A percentile compares a stretch with the other conserved stretches of the same genome.
Evolutionary conservation across 2,888 invertebrate genomes (phyloP).

Genomic region (Phortica magna): DNA sequence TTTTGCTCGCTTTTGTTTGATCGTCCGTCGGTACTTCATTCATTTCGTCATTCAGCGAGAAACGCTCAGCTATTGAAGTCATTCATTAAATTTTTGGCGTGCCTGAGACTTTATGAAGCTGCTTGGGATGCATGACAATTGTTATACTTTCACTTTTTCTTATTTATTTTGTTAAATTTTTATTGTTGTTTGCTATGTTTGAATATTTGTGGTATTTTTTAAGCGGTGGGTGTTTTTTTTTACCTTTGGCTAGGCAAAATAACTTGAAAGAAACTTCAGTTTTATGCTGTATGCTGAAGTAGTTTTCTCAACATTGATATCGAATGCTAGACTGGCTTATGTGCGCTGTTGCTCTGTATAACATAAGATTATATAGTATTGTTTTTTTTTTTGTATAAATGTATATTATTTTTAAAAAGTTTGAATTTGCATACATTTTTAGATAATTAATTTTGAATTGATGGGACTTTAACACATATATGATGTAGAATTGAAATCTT

Average conservation of each 20-base stretch:
- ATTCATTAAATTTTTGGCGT: conserved; percentile 26
- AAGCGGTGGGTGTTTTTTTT: too few relatives aligned
- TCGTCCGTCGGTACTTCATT: conserved; percentile 2
- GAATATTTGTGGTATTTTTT: too few relatives aligned
- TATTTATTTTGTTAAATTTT: conserved; percentile 63
- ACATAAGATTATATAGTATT: conserved; percentile 11
- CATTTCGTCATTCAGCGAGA: not conserved
- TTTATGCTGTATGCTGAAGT: too few relatives aligned
- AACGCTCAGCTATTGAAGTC: not conserved
- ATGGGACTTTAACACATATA: too few relatives aligned
- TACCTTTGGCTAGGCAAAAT: too few relatives aligned
- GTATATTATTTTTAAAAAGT: too few relatives aligned
- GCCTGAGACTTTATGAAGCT: conserved; percentile 6
- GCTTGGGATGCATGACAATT: conserved; percentile 24
- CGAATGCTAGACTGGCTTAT: too few relatives aligned
- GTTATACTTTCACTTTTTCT: conserved; percentile 64
- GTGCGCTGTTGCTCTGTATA: not conserved
- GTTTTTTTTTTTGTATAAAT: conserved; percentile 39
- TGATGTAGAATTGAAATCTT: too few relatives aligned
- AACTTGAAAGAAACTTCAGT: too few relatives aligned
- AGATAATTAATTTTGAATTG: too few relatives aligned
- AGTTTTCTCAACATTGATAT: not conserved
- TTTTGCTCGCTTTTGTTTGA: not conserved
- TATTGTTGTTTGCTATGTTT: too few relatives aligned
- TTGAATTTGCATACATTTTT: too few relatives aligned